Conservation (phyloP, 2,888 invertebrate species). For the Microchrysa polita region DNA sequence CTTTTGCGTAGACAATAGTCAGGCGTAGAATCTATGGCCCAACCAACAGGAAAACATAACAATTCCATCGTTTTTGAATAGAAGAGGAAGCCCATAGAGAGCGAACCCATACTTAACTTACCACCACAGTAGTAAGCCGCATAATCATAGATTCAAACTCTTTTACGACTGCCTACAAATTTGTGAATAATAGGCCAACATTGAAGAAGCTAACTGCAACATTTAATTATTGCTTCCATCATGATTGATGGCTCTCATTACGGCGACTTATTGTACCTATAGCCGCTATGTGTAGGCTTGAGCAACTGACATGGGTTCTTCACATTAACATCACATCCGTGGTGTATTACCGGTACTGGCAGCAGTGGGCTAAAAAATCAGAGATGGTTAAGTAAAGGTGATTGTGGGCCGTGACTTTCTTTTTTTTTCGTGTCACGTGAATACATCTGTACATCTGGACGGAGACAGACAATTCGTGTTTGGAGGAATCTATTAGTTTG, state of each 20-base stretch:
- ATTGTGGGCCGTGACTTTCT: no score
- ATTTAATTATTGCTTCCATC: slow-evolving; percentile 48
- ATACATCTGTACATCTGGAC: no score
- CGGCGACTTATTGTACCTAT: slow-evolving; percentile 45
- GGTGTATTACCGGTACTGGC: no score
- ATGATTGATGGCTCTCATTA: slow-evolving; percentile 49
- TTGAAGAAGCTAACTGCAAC: slow-evolving; percentile 39
- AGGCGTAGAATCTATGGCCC: no score
- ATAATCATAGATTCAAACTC: slow-evolving; percentile 15
- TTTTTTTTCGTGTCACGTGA: no score
- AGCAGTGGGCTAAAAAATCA: no score
- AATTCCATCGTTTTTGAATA: slow-evolving; percentile 27
- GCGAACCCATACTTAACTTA: no score
- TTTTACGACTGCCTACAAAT: slow-evolving; percentile 27
- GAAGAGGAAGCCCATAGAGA: slow-evolving; percentile 26
- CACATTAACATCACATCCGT: no score
- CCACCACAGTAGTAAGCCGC: slow-evolving; percentile 38
- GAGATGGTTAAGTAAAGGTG: no score
- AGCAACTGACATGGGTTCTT: no score
- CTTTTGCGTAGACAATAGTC: slow-evolving; percentile 28
- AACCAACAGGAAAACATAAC: slow-evolving; percentile 19
- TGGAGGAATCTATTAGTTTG: no score
- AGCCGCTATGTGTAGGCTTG: slow-evolving; percentile 33
- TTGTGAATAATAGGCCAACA: slow-evolving; percentile 41
- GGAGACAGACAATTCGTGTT: no score